phyloP scores from a whole-genome alignment of 2,888 invertebrate genomes.

The Ectemnius continuus region DNA sequence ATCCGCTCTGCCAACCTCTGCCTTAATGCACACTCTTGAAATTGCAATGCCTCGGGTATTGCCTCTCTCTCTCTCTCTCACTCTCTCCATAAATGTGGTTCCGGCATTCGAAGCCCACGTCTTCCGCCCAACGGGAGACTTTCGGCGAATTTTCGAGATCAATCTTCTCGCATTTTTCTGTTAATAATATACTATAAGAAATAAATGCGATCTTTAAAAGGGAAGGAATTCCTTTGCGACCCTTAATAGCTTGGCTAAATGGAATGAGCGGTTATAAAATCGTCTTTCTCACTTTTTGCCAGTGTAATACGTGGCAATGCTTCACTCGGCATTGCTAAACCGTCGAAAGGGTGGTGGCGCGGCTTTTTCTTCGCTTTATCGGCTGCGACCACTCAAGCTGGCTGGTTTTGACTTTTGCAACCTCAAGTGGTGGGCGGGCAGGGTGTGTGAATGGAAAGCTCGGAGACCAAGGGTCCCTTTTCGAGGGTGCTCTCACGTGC shows the following conservation, averaged over 20 bases:
- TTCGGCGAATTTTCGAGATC: constrained; percentile 39
- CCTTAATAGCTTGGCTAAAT: too few species aligned
- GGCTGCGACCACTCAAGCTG: background rate
- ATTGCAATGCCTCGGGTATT: too few species aligned
- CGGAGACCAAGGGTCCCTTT: constrained; percentile 58
- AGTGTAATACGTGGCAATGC: background rate
- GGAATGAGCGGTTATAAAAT: too few species aligned
- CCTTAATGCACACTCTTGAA: too few species aligned
- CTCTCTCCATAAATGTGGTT: too few species aligned
- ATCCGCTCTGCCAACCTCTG: too few species aligned
- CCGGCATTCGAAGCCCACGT: constrained; percentile 1
- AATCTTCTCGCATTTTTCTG: background rate
- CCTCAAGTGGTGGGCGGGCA: constrained; percentile 40
- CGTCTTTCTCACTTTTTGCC: too few species aligned
- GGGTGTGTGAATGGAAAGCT: constrained; percentile 39
- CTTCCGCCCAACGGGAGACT: constrained; percentile 2
- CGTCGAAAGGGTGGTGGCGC: background rate
- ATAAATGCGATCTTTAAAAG: too few species aligned
- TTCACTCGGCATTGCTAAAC: background rate
- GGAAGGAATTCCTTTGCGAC: too few species aligned
- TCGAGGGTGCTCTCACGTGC: constrained; percentile 68
- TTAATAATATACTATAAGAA: too few species aligned
- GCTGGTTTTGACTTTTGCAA: constrained; percentile 48
- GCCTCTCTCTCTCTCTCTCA: too few species aligned
- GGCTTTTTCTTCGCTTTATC: background rate